phyloP scores from a whole-genome alignment of 2,113 vertebrate species.

The Glareola pratincola region DNA sequence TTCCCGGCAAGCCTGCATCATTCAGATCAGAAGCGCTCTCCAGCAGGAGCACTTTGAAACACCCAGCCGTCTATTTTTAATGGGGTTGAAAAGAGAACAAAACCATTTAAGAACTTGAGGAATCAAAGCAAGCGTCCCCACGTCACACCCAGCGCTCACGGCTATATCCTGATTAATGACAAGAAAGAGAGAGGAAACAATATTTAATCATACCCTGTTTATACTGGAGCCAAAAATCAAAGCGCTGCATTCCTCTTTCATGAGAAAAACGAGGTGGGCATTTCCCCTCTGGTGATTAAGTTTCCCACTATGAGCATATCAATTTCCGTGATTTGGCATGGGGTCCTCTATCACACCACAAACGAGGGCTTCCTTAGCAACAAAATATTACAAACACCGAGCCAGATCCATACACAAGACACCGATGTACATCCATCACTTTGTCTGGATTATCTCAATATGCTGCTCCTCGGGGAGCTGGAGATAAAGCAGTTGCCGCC shows the following conservation, averaged over 20 bases:
- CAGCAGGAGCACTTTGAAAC: slow-evolving; percentile 42
- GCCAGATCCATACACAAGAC: slow-evolving; percentile 39
- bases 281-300: slow-evolving; percentile 54
- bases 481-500: background rate
- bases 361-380: slow-evolving; percentile 43
- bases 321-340: slow-evolving; percentile 31
- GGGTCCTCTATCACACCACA: slow-evolving; percentile 53
- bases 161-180: slow-evolving; percentile 57
- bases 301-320: slow-evolving; percentile 31
- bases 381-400: background rate
- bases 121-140: slow-evolving; percentile 54
- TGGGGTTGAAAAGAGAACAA: slow-evolving; percentile 57
- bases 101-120: slow-evolving; percentile 31
- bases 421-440: slow-evolving; percentile 25
- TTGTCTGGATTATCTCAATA: slow-evolving; percentile 27
- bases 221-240: slow-evolving; percentile 53
- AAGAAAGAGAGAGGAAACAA: slow-evolving; percentile 45
- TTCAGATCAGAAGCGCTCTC: slow-evolving; percentile 8
- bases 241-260: slow-evolving; percentile 38
- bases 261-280: slow-evolving; percentile 61
- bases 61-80: slow-evolving; percentile 31
- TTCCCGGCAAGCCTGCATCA: fast-evolving
- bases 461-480: background rate
- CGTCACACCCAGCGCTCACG: slow-evolving; percentile 15
- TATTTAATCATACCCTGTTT: slow-evolving; percentile 64